Conservation (phyloP, 2,888 invertebrate genomes). For the Cylindroiulus punctatus region DNA sequence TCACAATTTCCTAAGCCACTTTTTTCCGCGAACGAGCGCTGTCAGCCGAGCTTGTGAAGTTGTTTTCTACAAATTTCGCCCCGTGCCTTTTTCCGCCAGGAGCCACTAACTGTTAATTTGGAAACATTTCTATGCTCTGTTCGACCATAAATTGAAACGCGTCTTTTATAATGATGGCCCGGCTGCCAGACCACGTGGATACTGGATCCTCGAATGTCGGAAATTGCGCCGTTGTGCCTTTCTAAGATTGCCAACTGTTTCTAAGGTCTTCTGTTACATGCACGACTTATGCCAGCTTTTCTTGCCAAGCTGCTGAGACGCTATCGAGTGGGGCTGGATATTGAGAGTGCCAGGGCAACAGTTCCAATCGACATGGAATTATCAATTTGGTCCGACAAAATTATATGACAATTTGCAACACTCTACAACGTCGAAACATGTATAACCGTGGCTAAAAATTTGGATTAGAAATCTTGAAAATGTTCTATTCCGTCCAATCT, state of each 20-base stretch:
- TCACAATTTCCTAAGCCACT: slow-evolving; percentile 19
- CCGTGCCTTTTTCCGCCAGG: not conserved
- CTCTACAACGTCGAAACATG: too few species aligned
- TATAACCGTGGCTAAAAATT: too few species aligned
- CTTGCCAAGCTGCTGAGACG: not conserved
- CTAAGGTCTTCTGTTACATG: not conserved
- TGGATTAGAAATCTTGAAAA: too few species aligned
- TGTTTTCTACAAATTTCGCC: slow-evolving; percentile 39
- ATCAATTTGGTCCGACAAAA: too few species aligned
- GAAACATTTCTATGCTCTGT: slow-evolving; percentile 21
- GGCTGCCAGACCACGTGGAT: not conserved
- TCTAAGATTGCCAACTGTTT: not conserved
- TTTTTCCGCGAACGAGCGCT: not conserved
- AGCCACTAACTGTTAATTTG: slow-evolving; percentile 28
- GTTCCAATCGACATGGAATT: not conserved
- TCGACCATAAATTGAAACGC: slow-evolving; percentile 13
- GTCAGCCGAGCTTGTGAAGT: not conserved
- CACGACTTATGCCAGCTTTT: not conserved
- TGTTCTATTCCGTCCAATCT: too few species aligned
- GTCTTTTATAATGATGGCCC: slow-evolving; percentile 15
- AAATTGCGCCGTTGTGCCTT: not conserved
- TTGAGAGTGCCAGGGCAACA: not conserved
- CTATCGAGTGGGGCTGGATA: not conserved
- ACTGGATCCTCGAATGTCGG: not conserved
- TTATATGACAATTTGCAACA: too few species aligned